Conservation (phyloP, 2,113 vertebrate species). For the Tragelaphus imberbis region DNA sequence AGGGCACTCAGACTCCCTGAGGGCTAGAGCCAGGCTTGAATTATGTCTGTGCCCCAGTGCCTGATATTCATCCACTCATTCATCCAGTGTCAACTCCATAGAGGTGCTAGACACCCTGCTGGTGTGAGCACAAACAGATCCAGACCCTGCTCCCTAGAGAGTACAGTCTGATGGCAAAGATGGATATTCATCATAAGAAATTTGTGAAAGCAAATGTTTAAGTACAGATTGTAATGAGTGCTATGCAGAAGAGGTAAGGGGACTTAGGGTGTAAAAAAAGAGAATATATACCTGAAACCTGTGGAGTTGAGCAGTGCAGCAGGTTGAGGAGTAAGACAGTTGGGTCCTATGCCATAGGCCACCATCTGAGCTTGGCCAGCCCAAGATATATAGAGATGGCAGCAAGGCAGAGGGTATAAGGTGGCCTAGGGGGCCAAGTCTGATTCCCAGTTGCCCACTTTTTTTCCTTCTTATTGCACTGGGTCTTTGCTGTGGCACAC, state of each 20-base stretch:
- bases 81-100: neutral
- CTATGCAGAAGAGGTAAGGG: neutral
- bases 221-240: neutral
- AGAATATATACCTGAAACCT: neutral
- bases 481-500: neutral
- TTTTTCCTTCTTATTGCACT: neutral
- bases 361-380: neutral
- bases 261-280: neutral
- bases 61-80: neutral
- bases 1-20: neutral
- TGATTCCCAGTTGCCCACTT: neutral
- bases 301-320: rapidly evolving
- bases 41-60: neutral
- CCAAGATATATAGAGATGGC: neutral
- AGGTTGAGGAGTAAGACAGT: neutral
- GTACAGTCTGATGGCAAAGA: neutral
- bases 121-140: neutral
- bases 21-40: neutral
- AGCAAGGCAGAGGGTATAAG: neutral
- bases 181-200: neutral
- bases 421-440: neutral
- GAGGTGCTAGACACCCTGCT: neutral
- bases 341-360: neutral
- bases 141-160: neutral
- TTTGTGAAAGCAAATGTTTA: neutral